Percentiles rank a stretch among this genome's conserved stretches.
phyloP scores from a whole-genome alignment of 2,113 vertebrate species.

The Ovis aries region ARS-UI_Ramb_v3.0 NC_056055.1:186256001-186256500 shows the following conservation, averaged over 20 bases:
- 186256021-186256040: too few species aligned
- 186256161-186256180: accelerated
- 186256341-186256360: background rate
- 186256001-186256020: background rate
- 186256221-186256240: background rate
- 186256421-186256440: background rate
- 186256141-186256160: background rate
- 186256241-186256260: background rate
- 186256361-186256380: background rate
- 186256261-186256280: background rate
- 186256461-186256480: background rate
- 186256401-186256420: background rate
- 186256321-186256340: background rate
- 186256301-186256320: background rate
- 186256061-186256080: background rate
- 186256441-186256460: background rate
- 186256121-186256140: background rate
- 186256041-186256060: background rate
- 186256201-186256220: background rate
- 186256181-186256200: background rate
- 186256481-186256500: background rate
- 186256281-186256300: background rate
- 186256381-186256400: background rate
- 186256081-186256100: background rate
- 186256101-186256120: background rate